A percentile compares a stretch with the other conserved stretches of the same genome.
phyloP scores from a whole-genome alignment of 2,797 vertebrate genomes.

The Peromyscus attwateri region DNA sequence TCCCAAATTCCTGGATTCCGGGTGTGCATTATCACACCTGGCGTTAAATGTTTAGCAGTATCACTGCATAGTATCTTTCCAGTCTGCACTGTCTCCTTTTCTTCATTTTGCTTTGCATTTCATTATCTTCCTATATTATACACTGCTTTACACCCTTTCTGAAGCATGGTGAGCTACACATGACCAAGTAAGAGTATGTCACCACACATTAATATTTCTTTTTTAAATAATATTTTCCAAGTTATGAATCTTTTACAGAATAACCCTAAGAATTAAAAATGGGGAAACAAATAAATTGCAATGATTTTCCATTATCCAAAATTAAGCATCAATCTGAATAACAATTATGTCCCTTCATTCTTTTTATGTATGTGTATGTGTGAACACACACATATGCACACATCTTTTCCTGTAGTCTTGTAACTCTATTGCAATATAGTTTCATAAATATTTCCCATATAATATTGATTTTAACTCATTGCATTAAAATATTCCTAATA shows the following conservation, averaged over 20 bases:
- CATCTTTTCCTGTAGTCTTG: slow-evolving; percentile 32
- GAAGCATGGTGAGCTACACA: neutral
- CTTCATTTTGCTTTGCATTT: slow-evolving; percentile 24
- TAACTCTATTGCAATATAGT: slow-evolving; percentile 41
- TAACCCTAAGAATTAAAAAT: slow-evolving; percentile 23
- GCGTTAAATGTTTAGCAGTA: neutral
- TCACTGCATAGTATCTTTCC: slow-evolving; percentile 1
- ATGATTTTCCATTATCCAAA: slow-evolving; percentile 6
- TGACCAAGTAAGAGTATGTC: slow-evolving; percentile 25
- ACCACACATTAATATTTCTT: neutral
- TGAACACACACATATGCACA: neutral
- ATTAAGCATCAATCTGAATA: neutral
- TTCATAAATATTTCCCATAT: slow-evolving; percentile 51
- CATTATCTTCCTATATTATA: neutral
- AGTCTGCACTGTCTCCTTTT: slow-evolving; percentile 15
- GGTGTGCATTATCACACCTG: neutral
- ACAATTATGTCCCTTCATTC: slow-evolving; percentile 16
- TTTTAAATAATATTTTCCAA: slow-evolving; percentile 48
- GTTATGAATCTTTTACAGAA: slow-evolving; percentile 23
- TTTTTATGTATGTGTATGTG: neutral
- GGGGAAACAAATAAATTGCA: slow-evolving; percentile 41
- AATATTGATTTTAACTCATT: slow-evolving; percentile 42
- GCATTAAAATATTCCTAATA: slow-evolving; percentile 14
- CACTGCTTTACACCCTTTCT: slow-evolving; percentile 13
- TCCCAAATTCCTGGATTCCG: neutral